These are phyloP conservation scores for Chrysomallon squamiferum DNA, from an alignment of 1,140 invertebrate species.

Conservation along the genomic window DNA sequence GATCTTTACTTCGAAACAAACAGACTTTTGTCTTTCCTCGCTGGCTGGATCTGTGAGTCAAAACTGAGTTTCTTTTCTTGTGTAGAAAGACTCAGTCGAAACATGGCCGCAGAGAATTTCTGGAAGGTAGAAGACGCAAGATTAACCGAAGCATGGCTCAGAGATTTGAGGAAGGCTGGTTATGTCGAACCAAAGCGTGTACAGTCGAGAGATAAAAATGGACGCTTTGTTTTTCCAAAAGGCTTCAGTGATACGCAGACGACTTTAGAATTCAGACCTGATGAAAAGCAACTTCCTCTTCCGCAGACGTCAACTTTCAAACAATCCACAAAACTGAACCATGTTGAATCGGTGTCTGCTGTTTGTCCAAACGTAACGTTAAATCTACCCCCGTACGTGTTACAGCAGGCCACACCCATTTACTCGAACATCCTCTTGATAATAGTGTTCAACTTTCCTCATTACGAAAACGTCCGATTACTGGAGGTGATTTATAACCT, in stretches of 20 bases:
- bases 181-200: conserved; percentile 17
- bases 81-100: conserved; percentile 17
- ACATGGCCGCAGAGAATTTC: conserved; percentile 27
- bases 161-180: conserved; percentile 26
- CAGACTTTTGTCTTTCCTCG: conserved; percentile 30
- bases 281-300: not conserved
- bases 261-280: not conserved
- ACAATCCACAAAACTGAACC: no score
- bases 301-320: not conserved
- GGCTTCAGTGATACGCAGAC: not conserved
- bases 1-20: conserved; percentile 19
- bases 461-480: not conserved
- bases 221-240: not conserved
- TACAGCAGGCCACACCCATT: not conserved
- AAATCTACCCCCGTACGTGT: no score
- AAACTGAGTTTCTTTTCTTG: conserved; percentile 26
- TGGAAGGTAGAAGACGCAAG: conserved; percentile 24
- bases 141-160: conserved; percentile 30
- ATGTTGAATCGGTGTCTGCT: not conserved
- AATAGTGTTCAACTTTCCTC: conserved; percentile 6
- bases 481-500: not conserved
- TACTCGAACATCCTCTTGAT: conserved; percentile 4
- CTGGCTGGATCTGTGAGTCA: conserved; percentile 33
- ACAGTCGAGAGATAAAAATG: not conserved
- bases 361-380: not conserved